Evolutionary conservation across 2,797 vertebrate species (phyloP).

Genomic region (Muraenolepis orangiensis): DNA sequence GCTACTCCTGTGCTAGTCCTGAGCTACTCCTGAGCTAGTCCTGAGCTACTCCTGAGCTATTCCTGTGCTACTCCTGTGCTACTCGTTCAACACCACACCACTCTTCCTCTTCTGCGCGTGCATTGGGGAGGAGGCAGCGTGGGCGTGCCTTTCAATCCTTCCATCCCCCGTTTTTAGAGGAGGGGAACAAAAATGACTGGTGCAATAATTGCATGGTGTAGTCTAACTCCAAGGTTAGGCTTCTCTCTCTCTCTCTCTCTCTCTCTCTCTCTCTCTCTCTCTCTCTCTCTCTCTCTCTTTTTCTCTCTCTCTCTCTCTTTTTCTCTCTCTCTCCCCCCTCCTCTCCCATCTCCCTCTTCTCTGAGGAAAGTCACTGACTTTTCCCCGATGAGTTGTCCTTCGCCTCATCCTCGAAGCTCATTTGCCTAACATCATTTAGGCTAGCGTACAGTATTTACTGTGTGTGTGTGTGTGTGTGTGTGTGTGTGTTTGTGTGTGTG

Average conservation of each 20-base stretch:
- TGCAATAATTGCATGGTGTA: neutral
- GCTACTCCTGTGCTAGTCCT: too few species aligned
- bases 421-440: neutral
- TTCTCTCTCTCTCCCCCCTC: neutral
- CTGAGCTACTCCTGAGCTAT: too few species aligned
- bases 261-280: neutral
- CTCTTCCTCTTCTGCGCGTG: constrained; percentile 8
- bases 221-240: neutral
- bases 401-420: neutral
- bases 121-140: neutral
- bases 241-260: neutral
- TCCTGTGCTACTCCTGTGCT: too few species aligned
- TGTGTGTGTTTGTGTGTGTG: neutral
- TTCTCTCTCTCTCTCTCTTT: neutral
- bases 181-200: neutral
- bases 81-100: neutral
- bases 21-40: too few species aligned
- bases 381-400: neutral
- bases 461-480: neutral
- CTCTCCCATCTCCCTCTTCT: neutral
- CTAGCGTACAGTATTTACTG: neutral
- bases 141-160: neutral
- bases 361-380: neutral
- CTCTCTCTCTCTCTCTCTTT: neutral
- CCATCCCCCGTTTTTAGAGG: neutral